Conservation (phyloP, 2,797 vertebrate species). For the Adelosebastes latens region DNA sequence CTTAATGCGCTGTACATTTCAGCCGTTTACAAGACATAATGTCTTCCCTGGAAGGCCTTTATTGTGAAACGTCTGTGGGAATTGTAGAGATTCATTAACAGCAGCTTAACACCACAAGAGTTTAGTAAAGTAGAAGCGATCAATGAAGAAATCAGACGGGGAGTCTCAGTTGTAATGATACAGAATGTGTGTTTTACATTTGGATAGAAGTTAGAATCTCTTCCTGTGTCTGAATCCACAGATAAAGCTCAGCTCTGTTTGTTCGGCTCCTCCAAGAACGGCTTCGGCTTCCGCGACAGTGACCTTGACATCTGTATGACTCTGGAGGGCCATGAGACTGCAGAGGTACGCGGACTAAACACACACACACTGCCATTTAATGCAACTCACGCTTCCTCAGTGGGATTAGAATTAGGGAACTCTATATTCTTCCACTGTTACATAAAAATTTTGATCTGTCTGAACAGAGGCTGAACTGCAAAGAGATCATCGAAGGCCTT, state of each 20-base stretch:
- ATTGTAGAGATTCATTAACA: not conserved
- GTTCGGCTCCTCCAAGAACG: slow-evolving; percentile 98
- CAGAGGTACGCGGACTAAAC: slow-evolving; percentile 84
- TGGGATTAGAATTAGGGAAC: not conserved
- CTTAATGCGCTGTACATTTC: not conserved
- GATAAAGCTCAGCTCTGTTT: slow-evolving; percentile 96
- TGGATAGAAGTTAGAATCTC: not conserved
- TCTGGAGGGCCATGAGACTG: slow-evolving; percentile 95
- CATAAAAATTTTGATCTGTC: not conserved
- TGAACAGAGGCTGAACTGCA: slow-evolving; percentile 95
- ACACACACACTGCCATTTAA: not conserved
- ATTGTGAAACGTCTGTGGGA: not conserved
- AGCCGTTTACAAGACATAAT: not conserved
- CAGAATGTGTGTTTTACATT: not conserved
- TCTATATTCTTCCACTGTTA: not conserved
- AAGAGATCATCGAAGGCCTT: slow-evolving; percentile 98
- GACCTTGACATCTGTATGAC: slow-evolving; percentile 99
- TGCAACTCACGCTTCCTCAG: not conserved
- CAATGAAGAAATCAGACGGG: not conserved
- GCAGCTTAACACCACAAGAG: not conserved
- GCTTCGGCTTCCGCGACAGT: slow-evolving; percentile 98
- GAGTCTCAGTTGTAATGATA: not conserved
- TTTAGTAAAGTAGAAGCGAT: not conserved
- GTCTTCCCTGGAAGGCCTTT: not conserved
- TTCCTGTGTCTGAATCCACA: slow-evolving; percentile 55